These are phyloP conservation scores for Daboia siamensis DNA, from an alignment of 2,113 vertebrate species.

Conservation along the genomic window DNA sequence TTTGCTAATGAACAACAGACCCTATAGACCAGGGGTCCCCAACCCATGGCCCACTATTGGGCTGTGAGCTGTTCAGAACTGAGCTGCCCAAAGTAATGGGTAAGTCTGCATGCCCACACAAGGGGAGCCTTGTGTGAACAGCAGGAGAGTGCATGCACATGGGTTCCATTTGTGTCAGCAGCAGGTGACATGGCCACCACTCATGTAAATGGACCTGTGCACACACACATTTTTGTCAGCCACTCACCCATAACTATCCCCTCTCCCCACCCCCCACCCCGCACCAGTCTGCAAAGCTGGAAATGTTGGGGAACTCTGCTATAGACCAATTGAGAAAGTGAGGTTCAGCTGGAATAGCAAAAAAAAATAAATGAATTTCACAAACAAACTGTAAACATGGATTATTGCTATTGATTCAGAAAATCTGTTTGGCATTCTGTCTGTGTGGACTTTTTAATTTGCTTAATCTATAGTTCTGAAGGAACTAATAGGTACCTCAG, in stretches of 20 bases:
- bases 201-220: too few species aligned
- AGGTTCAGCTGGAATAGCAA: not conserved
- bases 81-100: not conserved
- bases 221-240: too few species aligned
- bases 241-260: too few species aligned
- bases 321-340: not conserved
- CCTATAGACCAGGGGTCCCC: not conserved
- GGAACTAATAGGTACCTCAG: not conserved
- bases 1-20: not conserved
- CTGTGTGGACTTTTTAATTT: not conserved
- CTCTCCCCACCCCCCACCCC: too few species aligned
- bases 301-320: not conserved
- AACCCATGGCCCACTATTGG: not conserved
- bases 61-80: not conserved
- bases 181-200: too few species aligned
- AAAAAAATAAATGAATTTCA: not conserved
- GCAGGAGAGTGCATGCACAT: too few species aligned
- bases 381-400: not conserved
- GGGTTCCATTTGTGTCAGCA: not conserved
- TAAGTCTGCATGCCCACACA: not conserved
- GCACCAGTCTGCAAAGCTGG: too few species aligned
- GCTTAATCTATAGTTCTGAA: not conserved
- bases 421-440: not conserved
- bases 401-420: not conserved
- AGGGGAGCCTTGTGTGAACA: not conserved